Evolutionary conservation across 2,888 invertebrate species (phyloP).

Genomic region (Calliphora vomitoria): DNA sequence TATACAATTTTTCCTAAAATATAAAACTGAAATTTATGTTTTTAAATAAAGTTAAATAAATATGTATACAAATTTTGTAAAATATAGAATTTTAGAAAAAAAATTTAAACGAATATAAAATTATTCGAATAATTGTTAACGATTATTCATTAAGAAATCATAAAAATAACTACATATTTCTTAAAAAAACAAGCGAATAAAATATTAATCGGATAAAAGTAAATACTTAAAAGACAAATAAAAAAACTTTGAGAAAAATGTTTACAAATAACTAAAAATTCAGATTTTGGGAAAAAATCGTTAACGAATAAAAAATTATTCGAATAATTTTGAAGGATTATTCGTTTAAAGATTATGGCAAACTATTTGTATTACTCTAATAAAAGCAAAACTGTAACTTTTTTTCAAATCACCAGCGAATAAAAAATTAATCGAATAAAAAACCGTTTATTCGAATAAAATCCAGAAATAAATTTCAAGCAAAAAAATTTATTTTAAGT

Average conservation of each 20-base stretch:
- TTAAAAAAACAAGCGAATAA: neutral
- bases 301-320: slow-evolving; percentile 9
- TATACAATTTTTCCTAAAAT: too few species aligned
- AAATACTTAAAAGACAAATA: neutral
- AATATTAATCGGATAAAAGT: neutral
- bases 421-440: too few species aligned
- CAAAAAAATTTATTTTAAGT: neutral
- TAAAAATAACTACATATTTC: neutral
- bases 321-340: neutral
- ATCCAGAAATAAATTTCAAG: neutral
- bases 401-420: too few species aligned
- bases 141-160: neutral
- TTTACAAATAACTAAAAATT: neutral
- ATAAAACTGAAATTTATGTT: too few species aligned
- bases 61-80: neutral
- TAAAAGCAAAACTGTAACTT: too few species aligned
- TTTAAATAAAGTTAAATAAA: too few species aligned
- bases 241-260: neutral
- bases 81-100: neutral
- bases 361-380: too few species aligned
- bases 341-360: neutral
- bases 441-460: neutral
- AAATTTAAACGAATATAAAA: neutral
- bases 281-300: neutral
- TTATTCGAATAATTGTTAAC: slow-evolving; percentile 19